Conservation (phyloP, 2,797 vertebrate genomes). For the Echiichthys vipera region DNA sequence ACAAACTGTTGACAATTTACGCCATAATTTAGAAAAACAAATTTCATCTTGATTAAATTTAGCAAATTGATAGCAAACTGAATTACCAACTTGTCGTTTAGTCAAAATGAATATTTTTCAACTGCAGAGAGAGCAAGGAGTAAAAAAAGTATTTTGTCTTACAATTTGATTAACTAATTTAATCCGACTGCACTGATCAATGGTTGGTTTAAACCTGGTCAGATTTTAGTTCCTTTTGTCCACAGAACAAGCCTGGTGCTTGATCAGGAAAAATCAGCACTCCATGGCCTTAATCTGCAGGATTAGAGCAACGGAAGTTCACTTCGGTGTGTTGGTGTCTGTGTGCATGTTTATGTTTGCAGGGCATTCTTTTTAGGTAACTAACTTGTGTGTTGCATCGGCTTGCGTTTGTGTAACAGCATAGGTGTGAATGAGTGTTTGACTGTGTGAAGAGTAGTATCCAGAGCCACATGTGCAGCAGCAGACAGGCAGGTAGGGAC, state of each 20-base stretch:
- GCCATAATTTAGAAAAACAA: no score
- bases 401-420: conserved; percentile 3
- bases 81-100: neutral
- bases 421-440: conserved; percentile 51
- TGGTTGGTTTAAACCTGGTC: neutral
- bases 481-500: conserved; percentile 6
- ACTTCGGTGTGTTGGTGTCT: conserved; percentile 23
- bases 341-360: conserved; percentile 4
- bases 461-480: conserved; percentile 49
- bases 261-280: conserved; percentile 60
- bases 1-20: no score
- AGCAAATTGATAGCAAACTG: neutral
- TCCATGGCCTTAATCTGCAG: conserved; percentile 83
- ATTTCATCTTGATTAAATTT: no score
- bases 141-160: no score
- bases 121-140: neutral
- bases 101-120: neutral
- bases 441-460: conserved; percentile 20
- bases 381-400: neutral
- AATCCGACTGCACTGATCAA: neutral
- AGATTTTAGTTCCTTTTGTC: neutral
- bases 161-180: no score
- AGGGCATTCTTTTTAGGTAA: conserved; percentile 7
- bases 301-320: conserved; percentile 76
- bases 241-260: conserved; percentile 29